These are phyloP conservation scores for Anolis sagrei DNA, from an alignment of 2,113 vertebrate genomes.

Conservation along the genomic window DNA sequence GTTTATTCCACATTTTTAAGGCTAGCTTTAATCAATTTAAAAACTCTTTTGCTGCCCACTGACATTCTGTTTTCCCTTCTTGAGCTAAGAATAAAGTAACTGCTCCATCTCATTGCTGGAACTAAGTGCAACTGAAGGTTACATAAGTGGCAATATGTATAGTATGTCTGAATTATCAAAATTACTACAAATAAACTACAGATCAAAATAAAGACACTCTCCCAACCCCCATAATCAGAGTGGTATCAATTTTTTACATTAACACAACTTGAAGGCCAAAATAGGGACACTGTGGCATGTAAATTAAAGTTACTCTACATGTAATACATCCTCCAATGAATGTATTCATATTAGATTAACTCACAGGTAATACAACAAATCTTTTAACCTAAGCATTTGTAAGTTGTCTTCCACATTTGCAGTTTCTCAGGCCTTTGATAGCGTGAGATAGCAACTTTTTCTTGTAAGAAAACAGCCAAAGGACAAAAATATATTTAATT, in stretches of 20 bases:
- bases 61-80: too few relatives aligned
- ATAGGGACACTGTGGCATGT: neutral
- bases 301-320: neutral
- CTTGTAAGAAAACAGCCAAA: slow-evolving; percentile 49
- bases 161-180: neutral
- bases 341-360: neutral
- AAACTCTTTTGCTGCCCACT: too few relatives aligned
- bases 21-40: too few relatives aligned
- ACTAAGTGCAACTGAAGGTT: neutral
- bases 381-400: neutral
- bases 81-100: too few relatives aligned
- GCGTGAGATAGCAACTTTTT: slow-evolving; percentile 30
- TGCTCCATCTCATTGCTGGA: neutral
- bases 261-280: neutral
- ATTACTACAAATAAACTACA: neutral
- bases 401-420: neutral
- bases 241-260: neutral
- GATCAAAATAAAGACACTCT: neutral
- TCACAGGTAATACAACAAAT: neutral
- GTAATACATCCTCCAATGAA: neutral
- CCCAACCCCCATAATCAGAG: neutral
- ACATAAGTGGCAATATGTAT: neutral
- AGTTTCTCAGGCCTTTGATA: slow-evolving; percentile 29
- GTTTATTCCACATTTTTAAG: too few relatives aligned
- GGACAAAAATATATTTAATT: slow-evolving; percentile 57